Evolutionary conservation across 2,113 vertebrate species (phyloP), one percentile per base, ranked within the genome.

Genomic region (Oreotrochilus melanogaster): DNA sequence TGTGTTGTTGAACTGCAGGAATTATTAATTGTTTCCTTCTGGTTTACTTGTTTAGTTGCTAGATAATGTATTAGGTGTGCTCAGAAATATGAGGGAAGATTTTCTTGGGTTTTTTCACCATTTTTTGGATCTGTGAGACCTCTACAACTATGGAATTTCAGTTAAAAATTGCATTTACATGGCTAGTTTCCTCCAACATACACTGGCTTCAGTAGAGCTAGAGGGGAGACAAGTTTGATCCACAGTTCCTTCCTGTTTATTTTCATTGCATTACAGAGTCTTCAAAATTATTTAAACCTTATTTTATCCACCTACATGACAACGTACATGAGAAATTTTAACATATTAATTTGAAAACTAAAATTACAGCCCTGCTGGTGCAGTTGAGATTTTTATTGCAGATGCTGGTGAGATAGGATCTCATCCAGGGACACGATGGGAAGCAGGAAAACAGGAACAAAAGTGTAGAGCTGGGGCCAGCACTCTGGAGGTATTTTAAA

Each of bases 321-420:
- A 12, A 28, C 2, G 3, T 0, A 0, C 11, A 61, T 5, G 6
- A 35, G 69, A 61, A 51, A 17, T 74, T 73, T 79, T 45, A 54
- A 23, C 27, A 19, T 2, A 18, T 28, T 73, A 13, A 75, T 78
- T 42, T 70, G 69, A 80, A 58, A 31, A 53, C 47, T 33, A 58
- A 42, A 78, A 78, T 66, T 28, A 19, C 72, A 53, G 56, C 35
- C 48, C 54, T 24, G 57, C 22, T 9, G 3, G 48, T 14, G 43
- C 2, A 9, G 18, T 30, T 24, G 31, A 30, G 51, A 71, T 65
- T 24, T 67, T 28, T 71, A 81, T 61, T 3, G 8, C 39, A 37
- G 74, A 54, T n/a, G 43, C 25, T 14, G 16, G 74, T 17, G 39
- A 60, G 74, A 65, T 12, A 86, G 74, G 70, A 79, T 35, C 75